Conservation (phyloP, 1,140 invertebrate species). For the Pollicipes pollicipes region DNA sequence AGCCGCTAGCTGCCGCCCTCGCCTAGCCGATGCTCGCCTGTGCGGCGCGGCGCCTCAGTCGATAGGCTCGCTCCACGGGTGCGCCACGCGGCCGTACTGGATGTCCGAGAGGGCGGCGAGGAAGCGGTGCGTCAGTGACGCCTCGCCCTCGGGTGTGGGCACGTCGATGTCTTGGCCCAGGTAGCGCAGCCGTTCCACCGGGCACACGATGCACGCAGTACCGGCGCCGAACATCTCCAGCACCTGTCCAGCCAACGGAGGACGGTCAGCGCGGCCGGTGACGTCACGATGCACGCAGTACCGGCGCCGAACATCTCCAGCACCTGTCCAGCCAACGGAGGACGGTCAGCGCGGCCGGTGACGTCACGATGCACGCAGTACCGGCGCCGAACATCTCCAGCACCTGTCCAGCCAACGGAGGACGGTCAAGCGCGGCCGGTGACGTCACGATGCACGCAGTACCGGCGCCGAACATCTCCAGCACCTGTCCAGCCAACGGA, state of each 20-base stretch:
- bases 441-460: too few relatives aligned
- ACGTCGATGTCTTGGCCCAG: conserved; percentile 42
- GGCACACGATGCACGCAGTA: conserved; percentile 82
- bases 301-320: too few relatives aligned
- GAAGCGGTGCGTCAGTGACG: conserved; percentile 33
- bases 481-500: too few relatives aligned
- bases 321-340: too few relatives aligned
- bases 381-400: too few relatives aligned
- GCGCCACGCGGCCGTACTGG: conserved; percentile 58
- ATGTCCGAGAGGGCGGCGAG: conserved; percentile 58
- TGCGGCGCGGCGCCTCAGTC: conserved; percentile 20
- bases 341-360: too few relatives aligned
- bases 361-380: too few relatives aligned
- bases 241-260: conserved; percentile 40
- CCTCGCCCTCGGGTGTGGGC: conserved; percentile 50
- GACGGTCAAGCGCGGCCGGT: too few relatives aligned
- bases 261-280: neutral
- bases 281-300: too few relatives aligned
- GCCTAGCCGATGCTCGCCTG: too few relatives aligned
- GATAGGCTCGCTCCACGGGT: conserved; percentile 45
- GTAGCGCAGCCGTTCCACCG: conserved; percentile 62
- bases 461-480: too few relatives aligned
- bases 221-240: conserved; percentile 87
- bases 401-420: too few relatives aligned
- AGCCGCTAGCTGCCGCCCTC: neutral